A percentile compares a stretch with the other conserved stretches of the same genome.
These are phyloP conservation scores for Neoniphon sammara DNA, from an alignment of 2,797 vertebrate species.

Conservation along the genomic window DNA sequence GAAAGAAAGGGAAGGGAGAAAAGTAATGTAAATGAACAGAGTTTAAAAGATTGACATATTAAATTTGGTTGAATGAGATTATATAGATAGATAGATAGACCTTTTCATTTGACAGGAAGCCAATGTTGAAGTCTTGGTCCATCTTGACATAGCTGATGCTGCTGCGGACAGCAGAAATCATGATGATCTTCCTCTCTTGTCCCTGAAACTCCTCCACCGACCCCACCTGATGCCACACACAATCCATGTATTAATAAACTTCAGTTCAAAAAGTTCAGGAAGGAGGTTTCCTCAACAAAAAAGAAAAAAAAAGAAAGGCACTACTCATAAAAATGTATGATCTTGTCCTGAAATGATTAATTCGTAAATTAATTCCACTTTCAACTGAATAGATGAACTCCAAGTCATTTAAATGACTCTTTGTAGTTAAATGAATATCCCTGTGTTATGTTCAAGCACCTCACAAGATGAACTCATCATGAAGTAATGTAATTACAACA, in stretches of 20 bases:
- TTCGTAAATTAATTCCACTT: background rate
- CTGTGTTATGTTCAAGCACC: background rate
- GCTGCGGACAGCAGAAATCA: constrained; percentile 94
- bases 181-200: constrained; percentile 89
- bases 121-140: constrained; percentile 89
- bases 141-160: constrained; percentile 83
- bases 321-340: no score
- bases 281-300: no score
- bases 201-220: constrained; percentile 98
- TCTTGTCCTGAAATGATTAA: background rate
- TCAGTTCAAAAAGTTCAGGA: background rate
- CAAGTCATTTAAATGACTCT: background rate
- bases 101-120: constrained; percentile 94
- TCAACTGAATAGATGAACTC: background rate
- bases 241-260: background rate
- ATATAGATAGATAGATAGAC: constrained; percentile 63
- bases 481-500: background rate
- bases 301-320: no score
- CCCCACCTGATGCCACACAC: constrained; percentile 84
- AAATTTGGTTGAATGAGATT: no score
- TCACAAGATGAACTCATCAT: background rate
- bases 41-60: background rate
- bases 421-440: background rate
- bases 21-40: background rate
- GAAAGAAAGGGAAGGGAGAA: background rate